Evolutionary conservation across 2,113 vertebrate genomes (phyloP).

Genomic region (Grallaria varia): DNA sequence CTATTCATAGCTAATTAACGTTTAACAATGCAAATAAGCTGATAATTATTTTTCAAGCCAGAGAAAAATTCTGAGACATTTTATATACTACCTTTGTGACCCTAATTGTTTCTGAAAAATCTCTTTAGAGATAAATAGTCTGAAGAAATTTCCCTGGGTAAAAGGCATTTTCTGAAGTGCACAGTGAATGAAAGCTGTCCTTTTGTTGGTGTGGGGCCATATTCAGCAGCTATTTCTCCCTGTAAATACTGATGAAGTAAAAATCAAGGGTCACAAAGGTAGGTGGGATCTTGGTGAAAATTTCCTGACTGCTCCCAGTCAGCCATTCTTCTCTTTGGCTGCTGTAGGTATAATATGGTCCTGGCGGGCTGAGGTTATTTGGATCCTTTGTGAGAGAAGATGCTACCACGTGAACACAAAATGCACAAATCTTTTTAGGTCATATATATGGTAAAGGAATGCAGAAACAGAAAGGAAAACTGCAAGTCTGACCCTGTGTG

Average conservation of each 20-base stretch:
- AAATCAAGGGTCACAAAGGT: not conserved
- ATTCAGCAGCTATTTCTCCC: not conserved
- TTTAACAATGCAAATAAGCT: conserved; percentile 61
- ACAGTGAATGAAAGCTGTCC: not conserved
- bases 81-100: conserved; percentile 44
- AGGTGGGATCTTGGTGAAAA: not conserved
- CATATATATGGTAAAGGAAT: not conserved
- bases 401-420: not conserved
- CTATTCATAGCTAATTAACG: conserved; percentile 44
- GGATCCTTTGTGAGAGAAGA: fast-evolving
- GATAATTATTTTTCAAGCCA: conserved; percentile 47
- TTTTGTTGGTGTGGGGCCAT: fast-evolving
- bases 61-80: conserved; percentile 56
- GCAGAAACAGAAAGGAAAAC: not conserved
- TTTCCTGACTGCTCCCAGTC: not conserved
- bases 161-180: not conserved
- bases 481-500: not conserved
- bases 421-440: not conserved
- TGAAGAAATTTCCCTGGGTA: not conserved
- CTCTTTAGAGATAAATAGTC: not conserved
- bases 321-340: not conserved
- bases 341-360: not conserved
- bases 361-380: not conserved
- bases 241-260: not conserved
- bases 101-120: conserved; percentile 61